phyloP scores from a whole-genome alignment of 2,888 invertebrate species.

The Didymodactylos carnosus region DNA sequence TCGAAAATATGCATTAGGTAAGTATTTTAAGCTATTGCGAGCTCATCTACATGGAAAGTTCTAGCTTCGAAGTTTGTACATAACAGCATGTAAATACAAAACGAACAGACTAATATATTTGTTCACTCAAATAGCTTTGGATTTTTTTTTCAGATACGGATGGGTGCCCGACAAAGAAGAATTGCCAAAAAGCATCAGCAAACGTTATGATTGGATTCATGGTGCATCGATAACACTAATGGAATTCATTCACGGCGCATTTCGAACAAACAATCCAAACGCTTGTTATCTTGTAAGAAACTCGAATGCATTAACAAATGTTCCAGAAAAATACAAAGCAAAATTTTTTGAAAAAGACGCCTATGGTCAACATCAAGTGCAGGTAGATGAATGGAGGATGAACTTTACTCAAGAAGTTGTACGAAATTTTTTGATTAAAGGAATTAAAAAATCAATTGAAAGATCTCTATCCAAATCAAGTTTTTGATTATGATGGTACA shows the following conservation, averaged over 20 bases:
- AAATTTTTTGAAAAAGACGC: constrained; percentile 20
- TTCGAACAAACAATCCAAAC: constrained; percentile 24
- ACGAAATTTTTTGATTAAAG: constrained; percentile 10
- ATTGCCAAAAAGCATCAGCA: constrained; percentile 21
- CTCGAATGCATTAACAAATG: constrained; percentile 18
- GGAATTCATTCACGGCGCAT: constrained; percentile 30
- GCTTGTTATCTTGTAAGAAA: constrained; percentile 25
- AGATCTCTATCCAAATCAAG: constrained; percentile 20
- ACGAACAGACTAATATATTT: not conserved
- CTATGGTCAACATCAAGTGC: constrained; percentile 19
- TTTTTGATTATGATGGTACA: constrained; percentile 19
- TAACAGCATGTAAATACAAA: too few relatives aligned
- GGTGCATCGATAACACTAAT: constrained; percentile 29
- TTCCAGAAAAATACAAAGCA: constrained; percentile 18
- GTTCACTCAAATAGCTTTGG: not conserved
- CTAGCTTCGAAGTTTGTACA: too few relatives aligned
- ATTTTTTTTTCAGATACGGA: constrained; percentile 22
- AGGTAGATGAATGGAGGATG: constrained; percentile 17
- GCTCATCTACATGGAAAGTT: too few relatives aligned
- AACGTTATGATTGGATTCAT: constrained; percentile 26
- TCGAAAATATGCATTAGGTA: too few relatives aligned
- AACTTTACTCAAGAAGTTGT: not conserved
- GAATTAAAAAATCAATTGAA: constrained; percentile 18
- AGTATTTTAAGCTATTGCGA: too few relatives aligned
- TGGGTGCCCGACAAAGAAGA: constrained; percentile 25